phyloP scores from a whole-genome alignment of 2,888 invertebrate species.

The Pheosia gnoma region DNA sequence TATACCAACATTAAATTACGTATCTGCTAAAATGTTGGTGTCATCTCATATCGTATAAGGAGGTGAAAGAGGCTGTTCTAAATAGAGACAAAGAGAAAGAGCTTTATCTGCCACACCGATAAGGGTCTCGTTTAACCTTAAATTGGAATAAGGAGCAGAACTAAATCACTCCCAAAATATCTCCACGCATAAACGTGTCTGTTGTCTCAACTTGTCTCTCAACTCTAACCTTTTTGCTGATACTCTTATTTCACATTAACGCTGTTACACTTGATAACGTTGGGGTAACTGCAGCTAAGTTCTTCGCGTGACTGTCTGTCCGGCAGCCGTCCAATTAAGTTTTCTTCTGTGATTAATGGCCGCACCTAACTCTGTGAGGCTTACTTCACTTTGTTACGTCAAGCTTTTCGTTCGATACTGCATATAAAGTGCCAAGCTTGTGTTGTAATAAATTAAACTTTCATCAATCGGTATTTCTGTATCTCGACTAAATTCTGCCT shows the following conservation, averaged over 20 bases:
- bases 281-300: conserved; percentile 37
- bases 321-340: conserved; percentile 70
- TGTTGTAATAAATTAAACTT: neutral
- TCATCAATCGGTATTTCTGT: too few species aligned
- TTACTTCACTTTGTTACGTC: conserved; percentile 14
- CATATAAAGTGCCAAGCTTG: conserved; percentile 16
- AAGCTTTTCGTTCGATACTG: conserved; percentile 23
- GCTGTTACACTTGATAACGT: conserved; percentile 6
- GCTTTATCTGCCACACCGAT: too few species aligned
- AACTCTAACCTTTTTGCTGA: conserved; percentile 4
- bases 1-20: too few species aligned
- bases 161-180: too few species aligned
- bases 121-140: too few species aligned
- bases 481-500: too few species aligned
- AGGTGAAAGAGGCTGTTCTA: too few species aligned
- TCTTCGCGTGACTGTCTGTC: conserved; percentile 62
- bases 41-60: too few species aligned
- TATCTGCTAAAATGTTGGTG: too few species aligned
- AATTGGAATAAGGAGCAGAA: too few species aligned
- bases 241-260: conserved; percentile 1
- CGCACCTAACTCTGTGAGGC: conserved; percentile 28
- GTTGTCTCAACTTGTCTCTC: neutral
- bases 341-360: conserved; percentile 71
- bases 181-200: too few species aligned
- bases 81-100: too few species aligned